These are phyloP conservation scores for Drosophila helvetica DNA, from an alignment of 2,888 invertebrate species.

Conservation along the genomic window DNA sequence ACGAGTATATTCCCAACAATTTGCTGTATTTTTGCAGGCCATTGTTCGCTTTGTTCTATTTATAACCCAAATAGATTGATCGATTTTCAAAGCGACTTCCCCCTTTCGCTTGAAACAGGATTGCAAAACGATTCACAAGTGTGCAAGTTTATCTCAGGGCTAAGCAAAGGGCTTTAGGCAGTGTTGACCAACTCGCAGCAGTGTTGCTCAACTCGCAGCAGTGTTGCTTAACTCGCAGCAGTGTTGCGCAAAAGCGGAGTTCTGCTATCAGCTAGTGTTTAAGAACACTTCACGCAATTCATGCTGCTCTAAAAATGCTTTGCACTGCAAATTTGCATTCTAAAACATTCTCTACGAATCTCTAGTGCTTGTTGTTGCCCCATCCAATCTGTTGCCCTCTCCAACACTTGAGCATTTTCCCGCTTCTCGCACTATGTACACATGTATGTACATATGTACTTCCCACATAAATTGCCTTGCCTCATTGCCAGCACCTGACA, in stretches of 20 bases:
- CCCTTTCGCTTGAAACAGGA: neutral
- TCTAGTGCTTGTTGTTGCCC: neutral
- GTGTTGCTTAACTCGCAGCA: neutral
- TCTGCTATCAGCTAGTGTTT: neutral
- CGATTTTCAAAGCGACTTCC: no score
- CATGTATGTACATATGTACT: no score
- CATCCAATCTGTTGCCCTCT: neutral
- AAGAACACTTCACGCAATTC: neutral
- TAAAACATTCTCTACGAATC: neutral
- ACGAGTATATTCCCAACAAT: neutral
- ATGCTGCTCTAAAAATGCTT: neutral
- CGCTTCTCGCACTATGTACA: neutral
- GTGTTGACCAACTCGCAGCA: neutral
- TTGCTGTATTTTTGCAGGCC: neutral
- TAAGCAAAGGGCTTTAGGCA: neutral
- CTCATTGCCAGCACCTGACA: slow-evolving; percentile 20
- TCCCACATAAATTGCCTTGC: slow-evolving; percentile 11
- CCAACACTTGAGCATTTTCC: neutral
- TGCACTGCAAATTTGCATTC: neutral
- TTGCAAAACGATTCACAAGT: neutral
- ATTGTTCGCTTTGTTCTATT: neutral
- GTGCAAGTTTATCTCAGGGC: no score
- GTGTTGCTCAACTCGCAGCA: neutral
- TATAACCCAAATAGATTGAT: no score
- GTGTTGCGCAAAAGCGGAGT: neutral